phyloP scores from a whole-genome alignment of 2,797 vertebrate species.

The Eutrigla gurnardus region DNA sequence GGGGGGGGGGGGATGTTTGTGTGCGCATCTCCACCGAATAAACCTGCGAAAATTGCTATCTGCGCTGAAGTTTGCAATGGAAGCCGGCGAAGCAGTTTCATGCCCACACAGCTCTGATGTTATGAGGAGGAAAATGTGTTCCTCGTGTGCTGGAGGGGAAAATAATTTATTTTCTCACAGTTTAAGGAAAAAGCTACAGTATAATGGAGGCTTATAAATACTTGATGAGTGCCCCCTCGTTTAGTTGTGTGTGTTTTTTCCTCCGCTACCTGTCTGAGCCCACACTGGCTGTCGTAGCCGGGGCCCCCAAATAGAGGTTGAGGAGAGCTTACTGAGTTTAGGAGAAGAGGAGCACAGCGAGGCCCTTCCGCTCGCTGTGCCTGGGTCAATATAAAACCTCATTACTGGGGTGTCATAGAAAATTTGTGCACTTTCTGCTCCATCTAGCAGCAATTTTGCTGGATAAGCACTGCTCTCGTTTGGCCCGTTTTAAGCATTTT shows the following conservation, averaged over 20 bases:
- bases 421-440: conserved; percentile 91
- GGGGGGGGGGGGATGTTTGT: neutral
- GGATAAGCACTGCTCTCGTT: conserved; percentile 89
- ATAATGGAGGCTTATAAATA: conserved; percentile 75
- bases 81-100: conserved; percentile 26
- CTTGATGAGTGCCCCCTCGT: conserved; percentile 65
- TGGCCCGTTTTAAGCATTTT: conserved; percentile 82
- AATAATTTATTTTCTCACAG: conserved; percentile 53
- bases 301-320: conserved; percentile 61
- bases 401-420: conserved; percentile 90
- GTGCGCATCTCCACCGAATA: neutral
- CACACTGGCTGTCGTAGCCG: conserved; percentile 35
- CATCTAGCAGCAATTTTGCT: conserved; percentile 91
- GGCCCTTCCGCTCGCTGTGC: conserved; percentile 79
- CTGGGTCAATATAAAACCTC: conserved; percentile 90
- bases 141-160: conserved; percentile 7
- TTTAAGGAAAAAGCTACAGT: conserved; percentile 59
- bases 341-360: conserved; percentile 73
- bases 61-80: neutral
- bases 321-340: conserved; percentile 75
- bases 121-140: conserved; percentile 38
- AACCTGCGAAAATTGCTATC: conserved; percentile 25
- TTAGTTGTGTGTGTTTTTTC: conserved; percentile 67
- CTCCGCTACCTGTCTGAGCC: conserved; percentile 68
- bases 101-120: conserved; percentile 47